Base-by-base conservation (phyloP, 2,797 vertebrate species). In the Limosa lapponica region DNA sequence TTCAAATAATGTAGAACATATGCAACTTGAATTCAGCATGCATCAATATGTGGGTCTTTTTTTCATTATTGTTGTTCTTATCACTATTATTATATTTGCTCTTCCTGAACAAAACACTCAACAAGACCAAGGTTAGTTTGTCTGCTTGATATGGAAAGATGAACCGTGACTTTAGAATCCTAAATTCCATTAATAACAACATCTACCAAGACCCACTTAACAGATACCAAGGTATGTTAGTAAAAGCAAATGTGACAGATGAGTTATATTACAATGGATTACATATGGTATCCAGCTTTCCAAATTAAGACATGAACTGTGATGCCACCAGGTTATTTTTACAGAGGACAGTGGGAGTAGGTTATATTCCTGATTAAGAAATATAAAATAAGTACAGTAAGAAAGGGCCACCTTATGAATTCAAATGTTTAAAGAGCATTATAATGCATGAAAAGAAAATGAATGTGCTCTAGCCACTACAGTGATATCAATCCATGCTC, bases 291-390 rank as follows among this genome's bases (percentile, higher is more conserved):
- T 37, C 37, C 86, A 79, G 54, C 34, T 93, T 94, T 69, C 82
- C 54, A 82, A 89, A 82, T 72, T 67, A 82, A 78, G 72, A 84
- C 22, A 23, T 57, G 49, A 90, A 89, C 83, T 86, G 58, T 84
- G 55, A 91, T 3, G 36, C 51, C 54, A 90, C 37, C 34, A 48
- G n/a, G 43, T 52, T 92, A 85, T 89, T 96, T 94, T 94, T 92
- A 79, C 2, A 80, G 59, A 66, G 37, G 44, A 27, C 39, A 66
- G 55, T 64, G 22, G 58, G 55, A 90, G 74, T 58, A 82, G 24
- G 39, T 85, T 92, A 85, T 17, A 77, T 27, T 82, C 46, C 55
- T 52, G 17, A 93, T 51, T 66, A 80, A 62, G 43, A 84, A 87
- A 70, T 39, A 74, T 55, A 85, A 94, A 89, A 66, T 28, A 89